Evolutionary conservation across 2,113 vertebrate species (phyloP).

Genomic region (Camarhynchus parvulus): DNA sequence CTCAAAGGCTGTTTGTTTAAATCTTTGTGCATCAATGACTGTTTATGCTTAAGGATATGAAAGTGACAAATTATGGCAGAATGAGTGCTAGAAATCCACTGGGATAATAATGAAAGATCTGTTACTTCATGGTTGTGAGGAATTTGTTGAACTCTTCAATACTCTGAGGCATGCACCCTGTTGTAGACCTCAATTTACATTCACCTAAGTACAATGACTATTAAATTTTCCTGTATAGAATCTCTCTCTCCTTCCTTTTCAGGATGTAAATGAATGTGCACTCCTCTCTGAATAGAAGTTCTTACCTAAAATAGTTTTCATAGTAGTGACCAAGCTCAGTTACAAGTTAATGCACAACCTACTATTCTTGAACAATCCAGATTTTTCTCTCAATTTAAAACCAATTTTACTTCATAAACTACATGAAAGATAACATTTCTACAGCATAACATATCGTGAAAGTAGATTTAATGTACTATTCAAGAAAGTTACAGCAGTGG

Average conservation of each 20-base stretch:
- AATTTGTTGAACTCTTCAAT: not conserved
- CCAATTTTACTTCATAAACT: not conserved
- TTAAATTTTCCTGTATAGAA: not conserved
- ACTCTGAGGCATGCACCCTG: fast-evolving
- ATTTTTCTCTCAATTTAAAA: not conserved
- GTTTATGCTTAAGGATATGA: not conserved
- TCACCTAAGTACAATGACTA: not conserved
- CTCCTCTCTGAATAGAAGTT: not conserved
- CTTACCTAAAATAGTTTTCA: not conserved
- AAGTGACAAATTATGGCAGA: not conserved
- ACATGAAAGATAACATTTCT: not conserved
- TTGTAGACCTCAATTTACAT: not conserved
- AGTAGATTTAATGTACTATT: not conserved
- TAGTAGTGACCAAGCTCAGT: not conserved
- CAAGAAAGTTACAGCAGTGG: not conserved
- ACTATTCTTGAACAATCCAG: not conserved
- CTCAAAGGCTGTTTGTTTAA: slow-evolving; percentile 26
- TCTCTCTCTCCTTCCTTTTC: not conserved
- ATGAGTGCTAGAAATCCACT: not conserved
- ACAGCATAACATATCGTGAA: not conserved
- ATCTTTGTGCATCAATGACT: not conserved
- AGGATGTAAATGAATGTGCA: not conserved
- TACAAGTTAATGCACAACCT: not conserved
- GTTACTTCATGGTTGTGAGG: not conserved
- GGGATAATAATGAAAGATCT: not conserved